These are phyloP conservation scores for Cyprinodon variegatus DNA, from an alignment of 2,113 vertebrate species.

Conservation along the genomic window DNA sequence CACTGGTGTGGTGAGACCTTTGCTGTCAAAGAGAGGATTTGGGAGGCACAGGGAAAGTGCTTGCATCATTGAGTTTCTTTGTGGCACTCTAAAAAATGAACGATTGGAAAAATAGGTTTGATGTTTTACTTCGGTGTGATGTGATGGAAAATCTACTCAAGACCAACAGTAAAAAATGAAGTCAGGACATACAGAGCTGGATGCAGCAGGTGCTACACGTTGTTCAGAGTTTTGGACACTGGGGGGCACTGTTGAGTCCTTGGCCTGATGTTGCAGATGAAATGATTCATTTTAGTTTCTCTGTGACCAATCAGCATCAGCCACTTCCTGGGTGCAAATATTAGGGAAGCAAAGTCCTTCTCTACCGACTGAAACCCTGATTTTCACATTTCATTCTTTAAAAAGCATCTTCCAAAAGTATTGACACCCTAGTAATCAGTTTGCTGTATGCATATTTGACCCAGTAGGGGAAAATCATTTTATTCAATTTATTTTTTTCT, in stretches of 20 bases:
- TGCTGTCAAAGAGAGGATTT: slow-evolving; percentile 44
- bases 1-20: slow-evolving; percentile 45
- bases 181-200: slow-evolving; percentile 60
- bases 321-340: neutral
- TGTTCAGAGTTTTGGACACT: slow-evolving; percentile 55
- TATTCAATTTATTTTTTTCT: neutral
- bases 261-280: slow-evolving; percentile 63
- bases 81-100: slow-evolving; percentile 67
- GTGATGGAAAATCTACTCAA: slow-evolving; percentile 54
- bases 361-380: neutral
- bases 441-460: neutral
- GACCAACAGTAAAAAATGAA: slow-evolving; percentile 56
- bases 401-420: neutral
- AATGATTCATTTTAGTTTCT: slow-evolving; percentile 44
- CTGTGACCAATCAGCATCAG: slow-evolving; percentile 33
- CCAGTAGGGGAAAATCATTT: neutral
- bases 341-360: neutral
- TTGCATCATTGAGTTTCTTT: slow-evolving; percentile 78
- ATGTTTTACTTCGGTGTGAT: slow-evolving; percentile 63
- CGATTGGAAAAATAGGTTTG: slow-evolving; percentile 42
- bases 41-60: slow-evolving; percentile 79
- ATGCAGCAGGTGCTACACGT: slow-evolving; percentile 69
- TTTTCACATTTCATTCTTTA: neutral
- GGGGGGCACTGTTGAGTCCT: slow-evolving; percentile 66
- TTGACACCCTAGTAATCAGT: neutral